phyloP scores from a whole-genome alignment of 2,888 invertebrate species.

The Meiosimyza platycephala region DNA sequence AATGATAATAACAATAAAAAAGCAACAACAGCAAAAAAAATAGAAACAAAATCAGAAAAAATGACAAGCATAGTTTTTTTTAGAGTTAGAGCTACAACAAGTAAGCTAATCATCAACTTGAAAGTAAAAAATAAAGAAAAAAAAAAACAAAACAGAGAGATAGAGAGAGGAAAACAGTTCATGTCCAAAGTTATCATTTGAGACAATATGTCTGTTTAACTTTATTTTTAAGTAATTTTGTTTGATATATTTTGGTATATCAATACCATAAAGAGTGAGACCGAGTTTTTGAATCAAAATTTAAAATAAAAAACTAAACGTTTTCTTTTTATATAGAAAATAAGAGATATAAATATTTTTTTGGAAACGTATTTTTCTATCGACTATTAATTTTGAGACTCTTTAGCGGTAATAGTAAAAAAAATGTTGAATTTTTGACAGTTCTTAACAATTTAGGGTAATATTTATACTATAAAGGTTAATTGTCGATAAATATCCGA shows the following conservation, averaged over 20 bases:
- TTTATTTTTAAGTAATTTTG: no score
- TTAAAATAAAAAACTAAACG: not conserved
- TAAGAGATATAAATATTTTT: not conserved
- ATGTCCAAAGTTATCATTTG: not conserved
- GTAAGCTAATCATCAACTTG: not conserved
- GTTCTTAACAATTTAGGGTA: no score
- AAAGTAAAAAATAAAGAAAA: not conserved
- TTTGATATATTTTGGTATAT: no score
- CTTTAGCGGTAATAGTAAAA: no score
- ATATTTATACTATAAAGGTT: no score
- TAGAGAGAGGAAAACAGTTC: not conserved
- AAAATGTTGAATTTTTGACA: no score
- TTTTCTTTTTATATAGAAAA: not conserved
- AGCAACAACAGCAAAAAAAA: not conserved
- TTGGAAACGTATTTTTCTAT: not conserved
- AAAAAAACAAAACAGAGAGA: not conserved
- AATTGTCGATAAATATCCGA: no score
- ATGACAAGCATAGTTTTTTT: not conserved
- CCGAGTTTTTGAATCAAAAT: not conserved
- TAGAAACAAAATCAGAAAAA: constrained; percentile 7
- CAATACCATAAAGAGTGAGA: no score
- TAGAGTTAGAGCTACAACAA: no score
- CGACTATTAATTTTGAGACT: no score
- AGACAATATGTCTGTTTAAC: no score
- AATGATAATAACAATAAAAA: constrained; percentile 49